phyloP scores from a whole-genome alignment of 2,113 vertebrate species.

The Petroica traversi region DNA sequence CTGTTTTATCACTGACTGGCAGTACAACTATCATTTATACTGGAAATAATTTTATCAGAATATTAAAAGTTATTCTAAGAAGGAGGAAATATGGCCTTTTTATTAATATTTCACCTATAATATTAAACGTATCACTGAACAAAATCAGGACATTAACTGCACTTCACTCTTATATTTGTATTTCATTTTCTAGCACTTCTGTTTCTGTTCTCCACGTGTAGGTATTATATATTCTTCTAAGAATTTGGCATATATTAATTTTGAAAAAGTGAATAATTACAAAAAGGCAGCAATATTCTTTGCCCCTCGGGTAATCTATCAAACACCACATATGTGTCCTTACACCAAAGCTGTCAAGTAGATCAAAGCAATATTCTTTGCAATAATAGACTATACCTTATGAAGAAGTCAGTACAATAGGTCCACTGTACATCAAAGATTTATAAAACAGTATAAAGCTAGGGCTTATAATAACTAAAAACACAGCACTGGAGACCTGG shows the following conservation, averaged over 20 bases:
- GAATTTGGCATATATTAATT: conserved; percentile 51
- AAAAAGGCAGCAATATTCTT: conserved; percentile 48
- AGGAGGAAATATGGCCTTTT: background rate
- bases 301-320: conserved; percentile 38
- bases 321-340: conserved; percentile 39
- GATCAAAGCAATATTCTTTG: conserved; percentile 60
- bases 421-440: conserved; percentile 60
- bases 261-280: conserved; percentile 55
- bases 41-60: background rate
- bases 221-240: background rate
- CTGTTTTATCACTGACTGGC: background rate
- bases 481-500: background rate
- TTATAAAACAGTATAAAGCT: conserved; percentile 23
- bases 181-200: background rate
- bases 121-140: background rate
- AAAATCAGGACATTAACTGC: background rate
- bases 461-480: conserved; percentile 39
- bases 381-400: conserved; percentile 21
- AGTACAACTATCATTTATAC: background rate
- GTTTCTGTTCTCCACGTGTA: conserved; percentile 37
- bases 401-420: conserved; percentile 33
- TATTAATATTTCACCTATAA: background rate
- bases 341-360: conserved; percentile 42
- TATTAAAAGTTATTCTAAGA: background rate
- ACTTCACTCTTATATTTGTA: background rate